phyloP scores from a whole-genome alignment of 2,797 vertebrate species.

The Cryptoprocta ferox region DNA sequence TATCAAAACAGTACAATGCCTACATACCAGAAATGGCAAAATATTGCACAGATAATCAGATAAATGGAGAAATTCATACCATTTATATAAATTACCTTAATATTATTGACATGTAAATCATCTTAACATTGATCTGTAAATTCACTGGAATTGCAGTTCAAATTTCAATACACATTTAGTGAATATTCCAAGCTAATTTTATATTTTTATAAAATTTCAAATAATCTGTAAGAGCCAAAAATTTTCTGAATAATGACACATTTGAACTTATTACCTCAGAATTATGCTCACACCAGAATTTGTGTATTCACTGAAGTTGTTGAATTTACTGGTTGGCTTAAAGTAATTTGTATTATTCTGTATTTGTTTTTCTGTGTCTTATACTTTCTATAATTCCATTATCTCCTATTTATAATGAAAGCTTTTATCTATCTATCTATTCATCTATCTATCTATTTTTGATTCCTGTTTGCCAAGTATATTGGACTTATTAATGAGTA shows the following conservation, averaged over 20 bases:
- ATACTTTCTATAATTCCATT: not conserved
- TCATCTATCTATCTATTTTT: not conserved
- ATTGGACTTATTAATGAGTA: not conserved
- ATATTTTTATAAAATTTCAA: not conserved
- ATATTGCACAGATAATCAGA: not conserved
- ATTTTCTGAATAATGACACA: not conserved
- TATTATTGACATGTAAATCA: not conserved
- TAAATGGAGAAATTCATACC: not conserved
- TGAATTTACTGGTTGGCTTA: not conserved
- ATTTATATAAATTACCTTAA: not conserved
- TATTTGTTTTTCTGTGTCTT: not conserved
- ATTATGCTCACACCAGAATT: not conserved
- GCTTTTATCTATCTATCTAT: not conserved
- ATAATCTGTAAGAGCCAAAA: not conserved
- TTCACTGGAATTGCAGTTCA: not conserved
- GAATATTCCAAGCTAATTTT: not conserved
- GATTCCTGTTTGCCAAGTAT: not conserved
- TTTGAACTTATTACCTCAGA: not conserved
- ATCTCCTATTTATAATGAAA: not conserved
- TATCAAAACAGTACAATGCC: not conserved
- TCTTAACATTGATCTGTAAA: not conserved
- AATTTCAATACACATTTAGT: not conserved
- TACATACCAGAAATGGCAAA: not conserved
- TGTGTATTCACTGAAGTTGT: not conserved
- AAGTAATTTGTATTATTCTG: not conserved